phyloP scores from a whole-genome alignment of 2,888 invertebrate genomes.

The Phalera bucephala region DNA sequence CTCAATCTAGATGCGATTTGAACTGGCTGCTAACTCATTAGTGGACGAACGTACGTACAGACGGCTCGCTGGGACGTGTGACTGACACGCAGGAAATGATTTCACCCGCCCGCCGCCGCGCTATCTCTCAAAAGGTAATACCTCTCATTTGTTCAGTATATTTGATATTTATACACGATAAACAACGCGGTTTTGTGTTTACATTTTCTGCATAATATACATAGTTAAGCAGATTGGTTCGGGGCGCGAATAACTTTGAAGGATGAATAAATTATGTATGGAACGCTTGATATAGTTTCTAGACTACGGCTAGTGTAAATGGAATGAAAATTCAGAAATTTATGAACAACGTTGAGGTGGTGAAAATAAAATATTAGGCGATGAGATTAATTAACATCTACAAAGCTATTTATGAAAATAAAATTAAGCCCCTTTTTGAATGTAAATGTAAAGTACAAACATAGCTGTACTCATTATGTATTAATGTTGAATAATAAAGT shows the following conservation, averaged over 20 bases:
- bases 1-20: conserved; percentile 46
- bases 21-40: conserved; percentile 70
- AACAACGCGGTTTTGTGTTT: conserved; percentile 35
- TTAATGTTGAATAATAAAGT: too few relatives aligned
- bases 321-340: conserved; percentile 6
- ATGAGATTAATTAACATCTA: too few relatives aligned
- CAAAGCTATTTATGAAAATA: too few relatives aligned
- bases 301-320: conserved; percentile 7
- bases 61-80: conserved; percentile 59
- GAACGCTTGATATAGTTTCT: conserved; percentile 9
- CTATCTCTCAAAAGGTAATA: conserved; percentile 66
- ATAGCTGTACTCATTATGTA: too few relatives aligned
- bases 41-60: conserved; percentile 55
- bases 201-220: conserved; percentile 12
- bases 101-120: conserved; percentile 58
- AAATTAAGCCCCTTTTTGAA: too few relatives aligned
- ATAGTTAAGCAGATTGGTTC: conserved; percentile 10
- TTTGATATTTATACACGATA: conserved; percentile 60
- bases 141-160: conserved; percentile 62
- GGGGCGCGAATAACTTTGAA: conserved; percentile 13
- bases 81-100: conserved; percentile 81
- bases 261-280: conserved; percentile 16
- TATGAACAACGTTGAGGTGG: not conserved
- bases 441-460: too few relatives aligned
- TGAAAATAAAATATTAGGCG: too few relatives aligned